These are phyloP conservation scores for Heliconius hewitsoni DNA, from an alignment of 1,140 invertebrate species.

Conservation along the genomic window DNA sequence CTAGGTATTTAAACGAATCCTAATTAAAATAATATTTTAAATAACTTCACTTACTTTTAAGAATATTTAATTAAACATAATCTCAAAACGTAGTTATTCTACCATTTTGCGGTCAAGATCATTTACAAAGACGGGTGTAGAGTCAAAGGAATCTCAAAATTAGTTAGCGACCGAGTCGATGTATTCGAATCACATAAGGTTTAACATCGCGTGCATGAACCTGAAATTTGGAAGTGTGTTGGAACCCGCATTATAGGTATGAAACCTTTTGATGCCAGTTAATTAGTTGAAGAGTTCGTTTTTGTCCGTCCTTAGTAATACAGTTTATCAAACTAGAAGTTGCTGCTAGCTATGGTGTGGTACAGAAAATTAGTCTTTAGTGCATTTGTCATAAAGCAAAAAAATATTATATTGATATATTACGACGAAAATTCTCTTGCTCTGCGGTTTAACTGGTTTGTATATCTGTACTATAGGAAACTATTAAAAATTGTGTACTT, in stretches of 20 bases:
- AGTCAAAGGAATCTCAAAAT: slow-evolving; percentile 7
- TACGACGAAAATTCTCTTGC: slow-evolving; percentile 29
- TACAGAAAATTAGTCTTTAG: slow-evolving; percentile 1
- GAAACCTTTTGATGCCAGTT: slow-evolving; percentile 52
- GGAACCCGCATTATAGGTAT: slow-evolving; percentile 39
- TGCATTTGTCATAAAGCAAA: not conserved
- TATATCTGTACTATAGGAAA: not conserved
- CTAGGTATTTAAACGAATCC: no score
- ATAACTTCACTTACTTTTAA: not conserved
- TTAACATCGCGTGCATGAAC: slow-evolving; percentile 22
- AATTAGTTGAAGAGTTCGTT: slow-evolving; percentile 50
- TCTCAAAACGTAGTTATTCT: not conserved
- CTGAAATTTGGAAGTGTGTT: slow-evolving; percentile 27
- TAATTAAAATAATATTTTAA: no score
- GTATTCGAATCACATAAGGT: slow-evolving; percentile 11
- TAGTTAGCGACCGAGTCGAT: not conserved
- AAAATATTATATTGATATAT: slow-evolving; percentile 10
- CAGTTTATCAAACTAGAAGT: slow-evolving; percentile 33
- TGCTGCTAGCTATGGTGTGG: not conserved
- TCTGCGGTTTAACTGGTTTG: slow-evolving; percentile 24
- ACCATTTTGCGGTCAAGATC: slow-evolving; percentile 22
- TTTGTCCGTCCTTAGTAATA: slow-evolving; percentile 33
- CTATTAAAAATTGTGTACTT: no score
- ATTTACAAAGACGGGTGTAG: not conserved
- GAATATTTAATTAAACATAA: not conserved